Evolutionary conservation across 2,797 vertebrate genomes (phyloP).

Genomic region (Falco naumanni): DNA sequence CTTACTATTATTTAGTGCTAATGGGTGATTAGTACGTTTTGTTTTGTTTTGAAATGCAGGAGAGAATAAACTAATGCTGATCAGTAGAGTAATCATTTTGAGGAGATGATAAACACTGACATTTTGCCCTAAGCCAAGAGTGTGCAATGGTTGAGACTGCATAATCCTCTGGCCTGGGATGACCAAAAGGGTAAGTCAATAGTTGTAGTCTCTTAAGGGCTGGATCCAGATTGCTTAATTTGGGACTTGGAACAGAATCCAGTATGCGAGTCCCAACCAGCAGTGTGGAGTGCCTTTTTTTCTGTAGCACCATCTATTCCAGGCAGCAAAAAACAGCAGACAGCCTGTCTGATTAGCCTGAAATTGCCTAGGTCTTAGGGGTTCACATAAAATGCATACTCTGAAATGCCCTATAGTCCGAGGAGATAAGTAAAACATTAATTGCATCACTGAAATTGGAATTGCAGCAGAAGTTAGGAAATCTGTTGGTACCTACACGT

Average conservation of each 20-base stretch:
- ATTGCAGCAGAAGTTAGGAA: not conserved
- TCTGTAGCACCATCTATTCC: not conserved
- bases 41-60: constrained; percentile 66
- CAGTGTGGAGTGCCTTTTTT: not conserved
- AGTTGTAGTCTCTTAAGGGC: constrained; percentile 44
- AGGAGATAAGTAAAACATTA: not conserved
- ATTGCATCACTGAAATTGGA: too few relatives aligned
- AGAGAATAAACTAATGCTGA: constrained; percentile 58
- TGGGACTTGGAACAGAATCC: not conserved
- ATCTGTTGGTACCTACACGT: not conserved
- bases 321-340: not conserved
- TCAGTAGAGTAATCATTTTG: constrained; percentile 62
- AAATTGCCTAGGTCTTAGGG: not conserved
- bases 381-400: not conserved
- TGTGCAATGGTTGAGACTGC: constrained; percentile 42
- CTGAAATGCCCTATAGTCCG: not conserved
- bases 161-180: constrained; percentile 58
- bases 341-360: not conserved
- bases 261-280: not conserved
- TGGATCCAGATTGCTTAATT: not conserved
- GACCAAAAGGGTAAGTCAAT: constrained; percentile 60
- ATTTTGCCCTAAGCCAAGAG: constrained; percentile 53
- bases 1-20: constrained; percentile 8
- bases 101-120: constrained; percentile 54
- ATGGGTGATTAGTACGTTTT: constrained; percentile 46